Evolutionary conservation across 2,888 invertebrate species (phyloP).

Genomic region (Pollenia griseotomentosa): DNA sequence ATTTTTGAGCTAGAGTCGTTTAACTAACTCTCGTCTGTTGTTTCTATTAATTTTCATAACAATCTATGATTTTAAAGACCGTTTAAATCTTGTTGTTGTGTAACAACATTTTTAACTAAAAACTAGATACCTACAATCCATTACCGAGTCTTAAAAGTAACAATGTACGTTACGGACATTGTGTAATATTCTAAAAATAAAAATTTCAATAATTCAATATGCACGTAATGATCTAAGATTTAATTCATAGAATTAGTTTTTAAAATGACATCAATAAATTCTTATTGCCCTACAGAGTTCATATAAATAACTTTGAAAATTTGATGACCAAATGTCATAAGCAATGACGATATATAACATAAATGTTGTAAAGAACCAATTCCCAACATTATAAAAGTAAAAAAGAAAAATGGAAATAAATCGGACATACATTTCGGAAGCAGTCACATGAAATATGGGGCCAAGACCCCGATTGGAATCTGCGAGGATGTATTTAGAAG

Average conservation of each 20-base stretch:
- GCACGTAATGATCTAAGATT: conserved; percentile 7
- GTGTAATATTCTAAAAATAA: conserved; percentile 18
- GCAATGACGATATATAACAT: too few species aligned
- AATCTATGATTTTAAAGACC: background rate
- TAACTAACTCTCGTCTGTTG: conserved; percentile 1
- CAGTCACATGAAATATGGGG: too few species aligned
- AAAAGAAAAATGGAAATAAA: too few species aligned
- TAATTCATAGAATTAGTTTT: too few species aligned
- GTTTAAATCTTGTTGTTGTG: background rate
- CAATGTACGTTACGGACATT: background rate
- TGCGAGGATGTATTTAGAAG: too few species aligned
- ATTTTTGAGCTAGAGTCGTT: conserved; percentile 1
- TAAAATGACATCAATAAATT: too few species aligned
- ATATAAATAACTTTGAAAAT: too few species aligned
- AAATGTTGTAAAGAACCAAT: background rate
- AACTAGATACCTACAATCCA: background rate
- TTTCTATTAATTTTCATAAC: conserved; percentile 26
- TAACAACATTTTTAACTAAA: conserved; percentile 1
- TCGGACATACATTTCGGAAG: too few species aligned
- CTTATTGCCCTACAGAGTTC: too few species aligned
- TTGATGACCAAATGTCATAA: too few species aligned
- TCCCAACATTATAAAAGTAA: too few species aligned
- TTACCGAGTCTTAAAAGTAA: background rate
- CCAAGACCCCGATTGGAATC: too few species aligned
- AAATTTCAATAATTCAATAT: background rate